Percentiles rank a stretch among this genome's conserved stretches.
Evolutionary conservation across 2,797 vertebrate genomes (phyloP).

Genomic region (Simalia tracyae): DNA sequence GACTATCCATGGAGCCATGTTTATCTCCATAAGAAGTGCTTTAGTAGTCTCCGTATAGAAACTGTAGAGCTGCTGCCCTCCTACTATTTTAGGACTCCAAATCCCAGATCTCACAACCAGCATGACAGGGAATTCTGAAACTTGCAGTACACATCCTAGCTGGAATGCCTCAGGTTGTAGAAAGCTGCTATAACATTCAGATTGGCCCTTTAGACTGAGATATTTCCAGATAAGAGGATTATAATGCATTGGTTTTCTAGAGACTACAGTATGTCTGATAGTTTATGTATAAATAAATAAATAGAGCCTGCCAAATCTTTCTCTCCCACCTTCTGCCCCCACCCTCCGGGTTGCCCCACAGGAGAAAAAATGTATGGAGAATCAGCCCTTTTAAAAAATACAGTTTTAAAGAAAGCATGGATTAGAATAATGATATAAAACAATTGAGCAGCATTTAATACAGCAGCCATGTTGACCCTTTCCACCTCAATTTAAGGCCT

Average conservation of each 20-base stretch:
- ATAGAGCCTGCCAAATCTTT: background rate
- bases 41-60: background rate
- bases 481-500: constrained; percentile 32
- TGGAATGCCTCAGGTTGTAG: background rate
- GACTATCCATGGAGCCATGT: background rate
- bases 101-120: background rate
- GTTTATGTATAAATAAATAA: background rate
- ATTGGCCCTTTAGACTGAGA: background rate
- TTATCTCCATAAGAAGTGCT: background rate
- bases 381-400: background rate
- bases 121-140: background rate
- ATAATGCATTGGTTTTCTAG: background rate
- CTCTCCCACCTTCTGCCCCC: background rate
- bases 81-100: background rate
- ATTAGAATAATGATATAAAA: constrained; percentile 18
- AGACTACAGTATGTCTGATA: background rate
- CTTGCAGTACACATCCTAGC: background rate
- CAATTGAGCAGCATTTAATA: constrained; percentile 15
- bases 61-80: background rate
- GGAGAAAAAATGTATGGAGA: background rate
- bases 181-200: background rate
- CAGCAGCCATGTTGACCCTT: background rate
- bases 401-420: background rate
- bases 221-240: background rate
- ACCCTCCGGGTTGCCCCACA: background rate